A percentile compares a stretch with the other conserved stretches of the same genome.
Conservation (phyloP, 2,113 vertebrate genomes). For the Limnothrissa miodon region DNA sequence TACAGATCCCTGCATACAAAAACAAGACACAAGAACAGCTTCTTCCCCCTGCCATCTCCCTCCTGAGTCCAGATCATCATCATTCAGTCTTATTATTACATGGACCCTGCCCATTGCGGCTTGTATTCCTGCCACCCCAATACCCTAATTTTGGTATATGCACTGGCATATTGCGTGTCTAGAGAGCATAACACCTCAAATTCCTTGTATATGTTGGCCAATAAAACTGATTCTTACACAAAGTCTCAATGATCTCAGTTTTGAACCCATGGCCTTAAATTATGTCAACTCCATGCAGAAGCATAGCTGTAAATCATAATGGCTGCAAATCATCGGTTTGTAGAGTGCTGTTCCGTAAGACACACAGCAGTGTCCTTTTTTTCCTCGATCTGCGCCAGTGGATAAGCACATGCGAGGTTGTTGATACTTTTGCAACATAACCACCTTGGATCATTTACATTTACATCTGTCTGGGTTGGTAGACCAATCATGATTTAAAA, state of each 20-base stretch:
- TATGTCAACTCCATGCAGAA: background rate
- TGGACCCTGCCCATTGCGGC: no score
- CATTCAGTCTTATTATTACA: no score
- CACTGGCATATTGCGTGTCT: no score
- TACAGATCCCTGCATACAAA: no score
- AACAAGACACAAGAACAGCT: no score
- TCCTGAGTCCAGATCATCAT: no score
- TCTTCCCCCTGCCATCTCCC: no score
- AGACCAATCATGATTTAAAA: slow-evolving; percentile 1
- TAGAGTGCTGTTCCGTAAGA: background rate
- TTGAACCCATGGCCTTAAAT: background rate
- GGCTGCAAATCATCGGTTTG: background rate
- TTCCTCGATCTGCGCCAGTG: background rate
- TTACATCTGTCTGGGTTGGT: background rate
- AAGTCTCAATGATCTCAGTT: background rate
- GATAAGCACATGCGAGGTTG: background rate
- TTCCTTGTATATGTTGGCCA: no score
- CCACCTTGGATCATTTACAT: background rate
- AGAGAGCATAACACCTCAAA: no score
- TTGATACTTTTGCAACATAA: background rate
- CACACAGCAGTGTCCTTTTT: background rate
- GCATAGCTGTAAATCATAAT: background rate
- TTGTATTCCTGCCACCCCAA: no score
- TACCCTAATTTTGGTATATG: no score
- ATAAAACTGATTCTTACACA: no score